Conservation (phyloP, 2,113 vertebrate genomes). For the Eulacestoma nigropectus region DNA sequence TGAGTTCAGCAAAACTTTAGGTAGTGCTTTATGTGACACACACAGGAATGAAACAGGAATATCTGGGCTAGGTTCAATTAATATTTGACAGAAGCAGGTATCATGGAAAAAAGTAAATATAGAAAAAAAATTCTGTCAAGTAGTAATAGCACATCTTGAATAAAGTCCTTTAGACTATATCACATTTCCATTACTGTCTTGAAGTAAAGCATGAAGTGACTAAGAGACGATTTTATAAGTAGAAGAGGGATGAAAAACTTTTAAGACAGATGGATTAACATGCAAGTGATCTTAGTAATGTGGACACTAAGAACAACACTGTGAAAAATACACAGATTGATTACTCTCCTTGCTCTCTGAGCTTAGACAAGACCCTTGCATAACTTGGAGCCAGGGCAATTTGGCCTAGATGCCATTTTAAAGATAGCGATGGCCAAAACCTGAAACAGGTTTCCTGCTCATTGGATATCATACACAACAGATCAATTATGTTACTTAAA, state of each 20-base stretch:
- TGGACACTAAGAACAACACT: not conserved
- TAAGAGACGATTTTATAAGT: not conserved
- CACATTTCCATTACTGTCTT: not conserved
- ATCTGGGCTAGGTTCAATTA: not conserved
- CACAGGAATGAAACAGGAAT: not conserved
- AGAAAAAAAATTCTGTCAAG: not conserved
- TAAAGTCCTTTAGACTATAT: not conserved
- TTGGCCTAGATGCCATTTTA: not conserved
- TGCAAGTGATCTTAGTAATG: not conserved
- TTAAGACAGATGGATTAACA: not conserved
- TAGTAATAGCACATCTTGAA: not conserved
- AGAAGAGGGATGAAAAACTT: not conserved
- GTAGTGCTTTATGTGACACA: not conserved
- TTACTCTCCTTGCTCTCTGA: not conserved
- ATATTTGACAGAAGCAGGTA: not conserved
- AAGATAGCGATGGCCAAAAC: not conserved
- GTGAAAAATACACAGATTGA: not conserved
- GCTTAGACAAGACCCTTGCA: not conserved
- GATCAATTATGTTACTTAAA: not conserved
- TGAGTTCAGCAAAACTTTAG: not conserved
- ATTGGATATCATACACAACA: not conserved
- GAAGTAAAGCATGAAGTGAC: not conserved
- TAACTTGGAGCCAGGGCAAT: not conserved
- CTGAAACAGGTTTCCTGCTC: not conserved
- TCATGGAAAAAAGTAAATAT: not conserved